phyloP scores from a whole-genome alignment of 2,888 invertebrate species.

The Cantharis rufa region DNA sequence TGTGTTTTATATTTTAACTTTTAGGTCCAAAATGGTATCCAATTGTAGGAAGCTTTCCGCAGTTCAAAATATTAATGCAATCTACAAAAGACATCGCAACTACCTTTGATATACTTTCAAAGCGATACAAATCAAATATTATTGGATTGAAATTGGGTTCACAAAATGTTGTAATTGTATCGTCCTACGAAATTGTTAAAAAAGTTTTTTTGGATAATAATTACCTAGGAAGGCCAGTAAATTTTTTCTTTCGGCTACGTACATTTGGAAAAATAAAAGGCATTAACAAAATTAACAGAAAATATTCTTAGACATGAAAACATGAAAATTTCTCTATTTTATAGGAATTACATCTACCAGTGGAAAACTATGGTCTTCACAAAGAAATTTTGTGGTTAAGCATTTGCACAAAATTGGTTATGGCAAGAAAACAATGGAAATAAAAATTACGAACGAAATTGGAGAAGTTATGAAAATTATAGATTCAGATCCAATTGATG shows the following conservation, averaged over 20 bases:
- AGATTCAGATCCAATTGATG: constrained; percentile 34
- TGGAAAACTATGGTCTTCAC: constrained; percentile 59
- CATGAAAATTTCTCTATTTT: not conserved
- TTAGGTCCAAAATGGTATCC: constrained; percentile 58
- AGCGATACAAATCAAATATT: constrained; percentile 58
- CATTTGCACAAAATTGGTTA: constrained; percentile 60
- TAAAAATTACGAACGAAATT: constrained; percentile 59
- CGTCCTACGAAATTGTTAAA: constrained; percentile 59
- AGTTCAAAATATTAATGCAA: constrained; percentile 48
- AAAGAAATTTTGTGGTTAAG: constrained; percentile 58
- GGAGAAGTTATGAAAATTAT: constrained; percentile 41
- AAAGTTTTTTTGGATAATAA: constrained; percentile 62
- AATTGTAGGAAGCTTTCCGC: constrained; percentile 52
- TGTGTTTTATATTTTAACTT: not conserved
- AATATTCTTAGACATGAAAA: too few species aligned
- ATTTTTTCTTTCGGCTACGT: constrained; percentile 65
- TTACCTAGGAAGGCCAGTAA: constrained; percentile 68
- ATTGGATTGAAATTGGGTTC: constrained; percentile 63
- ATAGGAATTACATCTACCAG: constrained; percentile 64
- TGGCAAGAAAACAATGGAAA: constrained; percentile 58
- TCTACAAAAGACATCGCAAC: constrained; percentile 59
- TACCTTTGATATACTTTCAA: constrained; percentile 57
- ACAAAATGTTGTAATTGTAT: constrained; percentile 60
- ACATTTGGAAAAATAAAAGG: constrained; percentile 66
- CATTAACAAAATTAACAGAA: constrained; percentile 35